These are phyloP conservation scores for Sebastes nivosus DNA, from an alignment of 2,797 vertebrate species.

Conservation along the genomic window DNA sequence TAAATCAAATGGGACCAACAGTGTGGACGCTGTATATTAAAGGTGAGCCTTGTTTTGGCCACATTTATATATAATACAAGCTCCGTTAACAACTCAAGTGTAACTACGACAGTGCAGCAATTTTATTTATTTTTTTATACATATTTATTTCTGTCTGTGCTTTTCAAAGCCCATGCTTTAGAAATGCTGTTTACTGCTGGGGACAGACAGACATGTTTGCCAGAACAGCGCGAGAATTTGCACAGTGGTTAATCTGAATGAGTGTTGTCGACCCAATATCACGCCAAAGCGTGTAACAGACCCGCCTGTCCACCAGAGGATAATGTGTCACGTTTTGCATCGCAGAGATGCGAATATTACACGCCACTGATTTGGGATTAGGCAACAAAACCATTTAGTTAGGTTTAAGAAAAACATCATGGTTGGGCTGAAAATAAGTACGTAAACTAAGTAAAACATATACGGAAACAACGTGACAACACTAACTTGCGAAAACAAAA, in stretches of 20 bases:
- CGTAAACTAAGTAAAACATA: too few relatives aligned
- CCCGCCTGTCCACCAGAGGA: too few relatives aligned
- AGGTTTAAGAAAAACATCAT: too few relatives aligned
- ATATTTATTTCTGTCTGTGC: constrained; percentile 67
- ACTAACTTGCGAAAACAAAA: too few relatives aligned
- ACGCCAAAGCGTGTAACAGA: too few relatives aligned
- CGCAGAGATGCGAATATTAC: too few relatives aligned
- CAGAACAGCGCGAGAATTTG: constrained; percentile 25
- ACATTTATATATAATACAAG: background rate
- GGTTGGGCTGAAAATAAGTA: too few relatives aligned
- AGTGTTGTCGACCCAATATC: background rate
- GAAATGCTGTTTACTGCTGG: constrained; percentile 32
- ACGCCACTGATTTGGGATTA: too few relatives aligned
- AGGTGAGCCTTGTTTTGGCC: background rate
- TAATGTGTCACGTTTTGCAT: too few relatives aligned
- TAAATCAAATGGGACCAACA: background rate
- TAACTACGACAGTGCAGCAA: constrained; percentile 9
- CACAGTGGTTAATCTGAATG: constrained; percentile 1
- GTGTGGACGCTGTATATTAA: background rate
- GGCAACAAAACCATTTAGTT: too few relatives aligned
- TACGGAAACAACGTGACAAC: too few relatives aligned
- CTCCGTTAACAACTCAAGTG: background rate
- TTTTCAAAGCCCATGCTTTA: constrained; percentile 14
- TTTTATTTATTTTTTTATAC: constrained; percentile 70
- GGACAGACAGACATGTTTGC: background rate